These are phyloP conservation scores for Misgurnus mizolepis DNA, from an alignment of 2,113 vertebrate genomes.

Conservation along the genomic window DNA sequence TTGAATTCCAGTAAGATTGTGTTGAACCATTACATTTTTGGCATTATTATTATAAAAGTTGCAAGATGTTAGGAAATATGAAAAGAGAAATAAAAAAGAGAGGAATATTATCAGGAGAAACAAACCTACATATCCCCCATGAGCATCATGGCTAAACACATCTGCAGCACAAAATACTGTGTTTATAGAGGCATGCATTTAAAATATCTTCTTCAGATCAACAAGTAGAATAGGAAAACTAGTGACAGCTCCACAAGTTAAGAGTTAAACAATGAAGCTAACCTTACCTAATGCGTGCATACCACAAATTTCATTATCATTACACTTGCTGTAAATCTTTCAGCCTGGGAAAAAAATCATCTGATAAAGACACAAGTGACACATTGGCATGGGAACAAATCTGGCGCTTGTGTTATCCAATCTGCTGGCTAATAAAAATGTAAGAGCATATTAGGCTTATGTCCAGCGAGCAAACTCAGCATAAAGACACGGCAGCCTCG, in stretches of 20 bases:
- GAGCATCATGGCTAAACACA: no score
- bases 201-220: no score
- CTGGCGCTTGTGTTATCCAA: constrained; percentile 46
- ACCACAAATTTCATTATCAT: constrained; percentile 9
- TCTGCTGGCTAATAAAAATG: constrained; percentile 67
- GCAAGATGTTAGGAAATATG: no score
- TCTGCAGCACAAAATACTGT: no score
- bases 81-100: no score
- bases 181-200: no score
- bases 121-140: no score
- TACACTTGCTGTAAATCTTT: constrained; percentile 35
- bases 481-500: constrained; percentile 51
- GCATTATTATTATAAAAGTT: no score
- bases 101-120: no score
- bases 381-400: constrained; percentile 56
- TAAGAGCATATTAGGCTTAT: constrained; percentile 59
- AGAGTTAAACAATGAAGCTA: background rate
- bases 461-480: constrained; percentile 63
- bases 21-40: no score
- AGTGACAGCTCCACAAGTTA: background rate
- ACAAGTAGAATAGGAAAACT: no score
- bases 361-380: constrained; percentile 58
- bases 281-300: background rate
- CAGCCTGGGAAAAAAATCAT: constrained; percentile 51
- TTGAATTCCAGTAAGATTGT: no score